Base-by-base conservation (phyloP, 2,113 vertebrate genomes). In the Axis porcinus region DNA sequence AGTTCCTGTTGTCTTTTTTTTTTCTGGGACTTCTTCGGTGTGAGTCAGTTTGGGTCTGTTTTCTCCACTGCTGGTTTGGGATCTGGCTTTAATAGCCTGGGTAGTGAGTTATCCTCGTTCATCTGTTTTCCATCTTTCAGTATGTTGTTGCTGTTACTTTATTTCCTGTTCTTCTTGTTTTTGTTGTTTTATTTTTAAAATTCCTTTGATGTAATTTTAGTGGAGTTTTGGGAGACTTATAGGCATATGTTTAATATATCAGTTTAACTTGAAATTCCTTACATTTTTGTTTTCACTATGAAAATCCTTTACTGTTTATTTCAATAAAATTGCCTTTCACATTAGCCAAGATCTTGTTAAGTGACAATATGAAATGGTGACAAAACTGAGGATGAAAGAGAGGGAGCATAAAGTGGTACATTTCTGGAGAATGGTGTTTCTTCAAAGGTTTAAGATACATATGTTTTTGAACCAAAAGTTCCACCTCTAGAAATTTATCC, bases 141-240 rank as follows among this genome's bases (percentile, higher is more conserved):
- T 92, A 83, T 78, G 47, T 86, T 91, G 52, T 45, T 93, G 27
- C 23, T 93, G 6, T 85, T 90, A 57, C 50, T 88, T 95, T 95
- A 64, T 81, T 96, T 93, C 21, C 57, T 70, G 9, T 89, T 96
- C 62, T 89, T 92, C 54, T 67, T 87, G 8, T 76, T 67, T 79
- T 83, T 74, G 30, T 58, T 86, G 91, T 36, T 78, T 97, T 95
- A 79, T 85, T 95, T 97, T 91, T 36, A 23, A 89, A 82, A 91
- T 86, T 30, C 36, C 25, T 94, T 92, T 36, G 78, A 7, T 86
- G 7, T 74, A 90, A 58, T 86, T 64, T 95, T 78, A 90, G 27
- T 64, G 21, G 85, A 55, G 57, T 79, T 94, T 86, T 6, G 27
- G 36, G 67, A 84, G 93, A 78, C 70, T 94, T 89, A 87, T 27